phyloP scores from a whole-genome alignment of 2,113 vertebrate genomes.

The Rhizomys pruinosus region DNA sequence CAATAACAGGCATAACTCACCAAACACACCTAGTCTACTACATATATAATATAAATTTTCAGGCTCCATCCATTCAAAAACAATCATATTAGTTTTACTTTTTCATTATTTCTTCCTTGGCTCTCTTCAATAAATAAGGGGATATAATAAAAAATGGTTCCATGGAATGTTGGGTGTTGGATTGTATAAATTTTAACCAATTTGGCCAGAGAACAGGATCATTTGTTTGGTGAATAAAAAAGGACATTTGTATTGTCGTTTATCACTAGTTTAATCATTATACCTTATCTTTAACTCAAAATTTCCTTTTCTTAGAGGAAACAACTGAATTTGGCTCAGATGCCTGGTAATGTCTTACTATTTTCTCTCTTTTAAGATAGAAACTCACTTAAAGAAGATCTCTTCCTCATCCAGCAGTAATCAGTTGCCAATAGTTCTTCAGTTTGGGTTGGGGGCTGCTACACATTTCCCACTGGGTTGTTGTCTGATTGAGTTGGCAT shows the following conservation, averaged over 20 bases:
- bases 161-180: not conserved
- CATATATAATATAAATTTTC: not conserved
- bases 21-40: not conserved
- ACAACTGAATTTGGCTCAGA: not conserved
- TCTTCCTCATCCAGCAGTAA: no score
- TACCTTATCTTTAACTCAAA: not conserved
- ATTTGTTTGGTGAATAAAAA: slow-evolving; percentile 24
- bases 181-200: no score
- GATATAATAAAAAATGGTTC: not conserved
- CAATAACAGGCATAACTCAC: not conserved
- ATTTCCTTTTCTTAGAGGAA: not conserved
- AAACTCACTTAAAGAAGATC: not conserved
- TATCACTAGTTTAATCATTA: not conserved
- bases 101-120: not conserved
- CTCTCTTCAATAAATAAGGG: not conserved
- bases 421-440: no score
- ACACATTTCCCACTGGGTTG: no score
- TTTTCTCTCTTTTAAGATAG: not conserved
- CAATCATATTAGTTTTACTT: not conserved
- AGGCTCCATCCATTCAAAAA: not conserved
- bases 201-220: no score
- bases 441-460: no score
- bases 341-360: not conserved
- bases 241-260: not conserved
- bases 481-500: no score